Base-by-base conservation (phyloP, 2,113 vertebrate species). In the Calidris pygmaea region DNA sequence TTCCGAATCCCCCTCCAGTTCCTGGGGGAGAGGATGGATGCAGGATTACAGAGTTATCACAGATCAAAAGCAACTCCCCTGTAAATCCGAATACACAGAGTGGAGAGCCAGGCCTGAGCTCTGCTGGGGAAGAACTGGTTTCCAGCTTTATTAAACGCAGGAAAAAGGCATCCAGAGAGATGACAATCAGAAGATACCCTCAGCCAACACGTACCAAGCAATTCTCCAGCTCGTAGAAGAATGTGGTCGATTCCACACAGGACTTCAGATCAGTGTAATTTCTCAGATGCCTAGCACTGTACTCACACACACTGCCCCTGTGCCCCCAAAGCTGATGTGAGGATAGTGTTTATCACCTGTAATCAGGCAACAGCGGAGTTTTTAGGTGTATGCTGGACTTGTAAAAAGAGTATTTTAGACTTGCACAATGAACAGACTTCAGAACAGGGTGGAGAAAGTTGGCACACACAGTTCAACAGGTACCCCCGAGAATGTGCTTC, bases 251-350 rank as follows among this genome's bases (percentile, higher is more conserved):
- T 15, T 18, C 37, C 18, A 27, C 0, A 5, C 1, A 24, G 20
- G 56, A 39, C 24, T 70, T 73, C 10, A 29, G n/a, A 35, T 10
- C 48, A 32, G 22, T 18, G 19, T 8, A 7, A 41, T n/a, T 60
- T 85, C 67, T 79, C 23, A 37, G 32, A 17, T 0, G 1, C 15
- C 56, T 58, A 18, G 11, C 2, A 4, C 45, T 15, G 12, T 8
- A 52, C 22, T 63, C 56, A 37, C 22, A 37, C 26, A 47, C 13
- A 18, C 19, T 1, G 0, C 3, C 14, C 14, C 12, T 1, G 0
- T 0, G 27, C 6, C 19, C 52, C 3, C 3, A 14, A 14, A 7
- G 9, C 0, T 72, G 62, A 74, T 2, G 4, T 0, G 2, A 62
- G 7, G 45, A 15, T 3, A 66, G 45, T 5, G 23, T 76, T 81